Conservation (phyloP, 2,797 vertebrate genomes). For the Hemibagrus guttatus region DNA sequence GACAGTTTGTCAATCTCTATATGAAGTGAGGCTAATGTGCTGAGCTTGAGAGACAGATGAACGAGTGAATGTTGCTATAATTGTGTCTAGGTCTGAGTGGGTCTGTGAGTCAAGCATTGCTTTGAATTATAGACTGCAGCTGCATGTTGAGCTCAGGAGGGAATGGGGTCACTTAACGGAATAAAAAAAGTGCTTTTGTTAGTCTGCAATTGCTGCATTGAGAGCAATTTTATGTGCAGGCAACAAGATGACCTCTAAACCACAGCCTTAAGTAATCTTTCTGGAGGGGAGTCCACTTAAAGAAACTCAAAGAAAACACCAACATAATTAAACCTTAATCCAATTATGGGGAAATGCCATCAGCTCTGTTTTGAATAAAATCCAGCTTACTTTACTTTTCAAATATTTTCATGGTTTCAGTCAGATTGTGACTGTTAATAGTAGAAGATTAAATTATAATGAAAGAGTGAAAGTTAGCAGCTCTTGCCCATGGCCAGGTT, state of each 20-base stretch:
- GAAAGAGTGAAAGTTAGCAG: background rate
- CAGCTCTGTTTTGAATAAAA: slow-evolving; percentile 1
- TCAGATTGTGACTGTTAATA: slow-evolving; percentile 15
- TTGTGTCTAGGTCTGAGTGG: slow-evolving; percentile 30
- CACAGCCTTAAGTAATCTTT: background rate
- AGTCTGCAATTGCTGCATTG: background rate
- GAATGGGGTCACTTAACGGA: slow-evolving; percentile 27
- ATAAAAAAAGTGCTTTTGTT: slow-evolving; percentile 22
- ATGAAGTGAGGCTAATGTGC: background rate
- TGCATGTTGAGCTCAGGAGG: slow-evolving; percentile 36
- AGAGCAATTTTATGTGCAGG: slow-evolving; percentile 16
- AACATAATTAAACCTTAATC: slow-evolving; percentile 28
- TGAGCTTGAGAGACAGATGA: background rate
- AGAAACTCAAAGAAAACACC: slow-evolving; percentile 18
- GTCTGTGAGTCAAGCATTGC: slow-evolving; percentile 6
- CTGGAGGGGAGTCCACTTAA: background rate
- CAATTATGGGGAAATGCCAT: slow-evolving; percentile 19
- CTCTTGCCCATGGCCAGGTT: background rate
- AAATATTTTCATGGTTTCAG: background rate
- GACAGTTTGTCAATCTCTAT: background rate
- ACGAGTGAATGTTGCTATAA: background rate
- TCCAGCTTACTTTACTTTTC: background rate
- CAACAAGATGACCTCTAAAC: slow-evolving; percentile 18
- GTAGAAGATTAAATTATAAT: slow-evolving; percentile 3
- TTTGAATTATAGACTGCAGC: slow-evolving; percentile 46